Evolutionary conservation across 1,140 invertebrate genomes (phyloP), one percentile per base, ranked within the genome.

Genomic region (Apis laboriosa): DNA sequence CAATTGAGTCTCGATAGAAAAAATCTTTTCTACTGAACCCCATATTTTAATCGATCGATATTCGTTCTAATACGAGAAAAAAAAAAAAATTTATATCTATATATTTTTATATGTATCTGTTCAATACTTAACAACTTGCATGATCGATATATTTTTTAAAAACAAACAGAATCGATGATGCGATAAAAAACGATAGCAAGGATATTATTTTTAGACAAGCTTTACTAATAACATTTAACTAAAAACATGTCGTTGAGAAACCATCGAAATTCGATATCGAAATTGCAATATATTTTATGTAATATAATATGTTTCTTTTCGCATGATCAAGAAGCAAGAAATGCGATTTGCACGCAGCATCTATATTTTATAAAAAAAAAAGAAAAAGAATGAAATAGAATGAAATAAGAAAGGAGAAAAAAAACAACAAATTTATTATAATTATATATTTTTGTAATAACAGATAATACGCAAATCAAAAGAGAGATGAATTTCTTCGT

Each of bases 381-480:
- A 21, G 28, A 71, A 63, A 7, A 19, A 15, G 9, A 53, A 49
- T 19, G 28, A 51, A 49, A 63, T 17, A 4, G 0, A n/a, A 73
- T 8, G 51, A 0, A 11, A 34, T 34, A 34, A 34, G 34, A 34
- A 43, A 43, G 34, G 34, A 43, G 34, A 43, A 43, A 43, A 3
- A 43, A 43, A 7, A 34, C 34, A 43, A 43, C 34, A 43, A 43
- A 43, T 43, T 43, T 43, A 43, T 7, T 43, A 5, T 43, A 43
- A 43, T 43, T 43, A 43, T 43, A 43, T 12, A 81, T 11, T 80
- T 81, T 76, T 81, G 58, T 75, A 81, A 28, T 34, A 67, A 66
- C 67, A 75, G n/a, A 75, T n/a, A 56, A 15, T 7, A n/a, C 71
- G 61, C 71, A 72, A 72, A 74, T 71, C 51, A 17, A 51, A 55